These are phyloP conservation scores for Apis laboriosa DNA, from an alignment of 1,140 invertebrate species.

Conservation along the genomic window DNA sequence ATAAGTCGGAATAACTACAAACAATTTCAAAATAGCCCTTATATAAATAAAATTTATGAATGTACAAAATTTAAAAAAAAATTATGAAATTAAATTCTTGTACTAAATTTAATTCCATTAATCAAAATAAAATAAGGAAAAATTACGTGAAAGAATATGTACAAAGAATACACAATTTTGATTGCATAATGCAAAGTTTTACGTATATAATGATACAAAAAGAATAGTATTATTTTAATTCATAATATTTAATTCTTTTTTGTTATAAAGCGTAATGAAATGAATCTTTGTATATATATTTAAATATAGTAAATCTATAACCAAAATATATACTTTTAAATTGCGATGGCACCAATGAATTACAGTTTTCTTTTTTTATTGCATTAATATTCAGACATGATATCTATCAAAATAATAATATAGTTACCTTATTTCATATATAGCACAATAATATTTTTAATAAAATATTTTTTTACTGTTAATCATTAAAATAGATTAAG, in stretches of 20 bases:
- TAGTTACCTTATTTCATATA: background rate
- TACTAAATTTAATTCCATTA: background rate
- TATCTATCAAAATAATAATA: background rate
- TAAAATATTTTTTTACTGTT: background rate
- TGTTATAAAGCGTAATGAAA: constrained; percentile 20
- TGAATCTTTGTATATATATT: constrained; percentile 31
- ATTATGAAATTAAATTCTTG: background rate
- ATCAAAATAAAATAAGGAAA: constrained; percentile 6
- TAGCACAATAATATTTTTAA: background rate
- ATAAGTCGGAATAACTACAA: constrained; percentile 30
- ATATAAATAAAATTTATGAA: background rate
- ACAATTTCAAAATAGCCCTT: constrained; percentile 31
- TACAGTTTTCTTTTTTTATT: background rate
- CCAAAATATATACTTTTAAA: constrained; percentile 12
- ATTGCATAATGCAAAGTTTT: constrained; percentile 1
- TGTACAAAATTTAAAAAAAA: constrained; percentile 21
- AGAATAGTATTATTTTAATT: constrained; percentile 19
- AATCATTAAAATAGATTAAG: background rate
- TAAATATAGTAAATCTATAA: constrained; percentile 28
- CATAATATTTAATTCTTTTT: constrained; percentile 19
- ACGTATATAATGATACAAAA: background rate
- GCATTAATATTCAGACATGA: background rate
- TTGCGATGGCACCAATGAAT: constrained; percentile 1
- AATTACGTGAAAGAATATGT: background rate
- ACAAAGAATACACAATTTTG: constrained; percentile 3